Percentiles rank a stretch among this genome's conserved stretches.
Evolutionary conservation across 2,113 vertebrate species (phyloP).

Genomic region (Drymodes brunneopygia): DNA sequence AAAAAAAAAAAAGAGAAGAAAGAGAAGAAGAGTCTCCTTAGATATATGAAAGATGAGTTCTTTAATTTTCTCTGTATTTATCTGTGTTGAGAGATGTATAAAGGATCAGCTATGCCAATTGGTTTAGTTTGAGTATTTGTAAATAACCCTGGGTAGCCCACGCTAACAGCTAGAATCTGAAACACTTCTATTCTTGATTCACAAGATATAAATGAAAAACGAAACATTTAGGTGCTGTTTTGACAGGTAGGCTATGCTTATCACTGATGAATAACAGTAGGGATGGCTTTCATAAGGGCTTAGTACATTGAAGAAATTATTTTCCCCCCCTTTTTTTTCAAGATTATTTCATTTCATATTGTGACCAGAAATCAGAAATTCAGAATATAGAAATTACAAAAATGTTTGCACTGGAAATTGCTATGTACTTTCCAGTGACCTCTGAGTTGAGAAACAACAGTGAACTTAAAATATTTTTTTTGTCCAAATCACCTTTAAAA

Average conservation of each 20-base stretch:
- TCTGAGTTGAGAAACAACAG: not conserved
- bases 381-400: not conserved
- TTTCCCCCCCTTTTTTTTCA: accelerated
- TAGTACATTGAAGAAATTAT: not conserved
- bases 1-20: not conserved
- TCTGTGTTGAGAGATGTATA: not conserved
- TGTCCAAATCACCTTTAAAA: not conserved
- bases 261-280: accelerated
- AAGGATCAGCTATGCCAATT: not conserved
- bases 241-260: not conserved
- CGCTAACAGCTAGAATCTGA: not conserved
- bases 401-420: not conserved
- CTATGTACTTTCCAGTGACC: not conserved
- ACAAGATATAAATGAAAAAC: not conserved
- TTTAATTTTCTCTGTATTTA: not conserved
- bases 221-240: not conserved
- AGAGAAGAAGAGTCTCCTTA: not conserved
- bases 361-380: not conserved
- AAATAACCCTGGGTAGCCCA: not conserved
- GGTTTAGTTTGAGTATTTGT: not conserved
- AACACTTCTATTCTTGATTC: not conserved
- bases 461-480: not conserved
- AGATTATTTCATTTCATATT: not conserved
- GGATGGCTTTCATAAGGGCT: not conserved
- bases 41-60: not conserved